phyloP scores from a whole-genome alignment of 2,888 invertebrate species.

The Ornithoptera priamus region DNA sequence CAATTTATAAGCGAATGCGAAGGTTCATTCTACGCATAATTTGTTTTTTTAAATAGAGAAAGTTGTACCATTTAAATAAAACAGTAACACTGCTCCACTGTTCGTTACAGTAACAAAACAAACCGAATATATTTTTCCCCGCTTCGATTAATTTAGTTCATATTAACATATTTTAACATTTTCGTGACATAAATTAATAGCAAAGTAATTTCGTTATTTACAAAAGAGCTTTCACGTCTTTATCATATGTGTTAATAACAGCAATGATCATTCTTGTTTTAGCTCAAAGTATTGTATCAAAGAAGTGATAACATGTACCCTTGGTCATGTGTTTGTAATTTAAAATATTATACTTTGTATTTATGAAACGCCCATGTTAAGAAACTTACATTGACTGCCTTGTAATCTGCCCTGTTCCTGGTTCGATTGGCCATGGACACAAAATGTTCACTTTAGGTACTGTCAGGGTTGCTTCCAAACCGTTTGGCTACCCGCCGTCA shows the following conservation, averaged over 20 bases:
- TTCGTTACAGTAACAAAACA: constrained; percentile 1
- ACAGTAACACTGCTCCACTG: constrained; percentile 1
- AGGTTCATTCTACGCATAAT: constrained; percentile 4
- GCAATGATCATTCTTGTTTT: too few relatives aligned
- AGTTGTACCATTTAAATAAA: constrained; percentile 11
- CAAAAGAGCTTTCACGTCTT: neutral
- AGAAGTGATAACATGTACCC: too few relatives aligned
- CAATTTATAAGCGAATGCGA: constrained; percentile 15
- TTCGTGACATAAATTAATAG: neutral
- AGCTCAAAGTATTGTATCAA: too few relatives aligned
- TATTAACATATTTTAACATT: constrained; percentile 4
- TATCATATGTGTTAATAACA: neutral
- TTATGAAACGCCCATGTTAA: too few relatives aligned
- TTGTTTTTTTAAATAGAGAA: constrained; percentile 20
- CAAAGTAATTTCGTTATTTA: neutral
- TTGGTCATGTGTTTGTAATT: too few relatives aligned
- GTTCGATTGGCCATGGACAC: too few relatives aligned
- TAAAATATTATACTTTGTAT: too few relatives aligned
- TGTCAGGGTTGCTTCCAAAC: too few relatives aligned
- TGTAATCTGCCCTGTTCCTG: too few relatives aligned
- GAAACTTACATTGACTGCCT: too few relatives aligned
- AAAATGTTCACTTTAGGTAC: too few relatives aligned
- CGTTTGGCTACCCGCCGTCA: too few relatives aligned
- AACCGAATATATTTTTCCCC: neutral
- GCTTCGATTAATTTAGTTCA: neutral